phyloP scores from a whole-genome alignment of 2,113 vertebrate genomes.

The Herpetotheres cachinnans region DNA sequence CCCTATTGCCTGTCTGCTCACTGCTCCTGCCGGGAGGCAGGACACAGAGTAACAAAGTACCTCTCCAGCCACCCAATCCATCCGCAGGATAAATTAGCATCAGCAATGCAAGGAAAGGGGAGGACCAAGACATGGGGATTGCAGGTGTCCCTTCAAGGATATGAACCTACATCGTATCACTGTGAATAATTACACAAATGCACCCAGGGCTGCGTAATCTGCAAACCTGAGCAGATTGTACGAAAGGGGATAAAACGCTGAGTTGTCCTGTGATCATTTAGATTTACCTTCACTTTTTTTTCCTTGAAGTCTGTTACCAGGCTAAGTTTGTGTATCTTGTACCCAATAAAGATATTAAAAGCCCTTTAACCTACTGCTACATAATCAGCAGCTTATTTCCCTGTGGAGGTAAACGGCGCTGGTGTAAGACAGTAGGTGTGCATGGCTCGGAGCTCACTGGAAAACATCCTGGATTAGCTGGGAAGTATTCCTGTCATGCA shows the following conservation, averaged over 20 bases:
- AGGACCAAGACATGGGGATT: not conserved
- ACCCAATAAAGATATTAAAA: constrained; percentile 36
- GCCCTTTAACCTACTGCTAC: constrained; percentile 12
- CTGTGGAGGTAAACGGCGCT: not conserved
- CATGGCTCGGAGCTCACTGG: not conserved
- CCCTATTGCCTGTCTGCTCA: not conserved
- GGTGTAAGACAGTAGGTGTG: not conserved
- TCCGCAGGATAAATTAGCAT: not conserved
- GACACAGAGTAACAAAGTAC: not conserved
- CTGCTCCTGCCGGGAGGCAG: accelerated
- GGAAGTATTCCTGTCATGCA: not conserved
- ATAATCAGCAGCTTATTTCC: not conserved
- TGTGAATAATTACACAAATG: not conserved
- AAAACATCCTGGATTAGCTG: not conserved
- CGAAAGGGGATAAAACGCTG: not conserved
- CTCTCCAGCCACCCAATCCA: not conserved
- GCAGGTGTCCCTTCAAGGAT: not conserved
- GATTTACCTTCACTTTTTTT: not conserved
- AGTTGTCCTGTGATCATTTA: not conserved
- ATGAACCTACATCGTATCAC: not conserved
- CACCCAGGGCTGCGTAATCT: not conserved
- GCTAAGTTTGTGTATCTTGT: not conserved
- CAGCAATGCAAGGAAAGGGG: too few species aligned
- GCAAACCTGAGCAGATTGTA: not conserved
- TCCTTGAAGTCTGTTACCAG: not conserved